Evolutionary conservation across 2,888 invertebrate genomes (phyloP).

Genomic region (Tetranychus piercei): DNA sequence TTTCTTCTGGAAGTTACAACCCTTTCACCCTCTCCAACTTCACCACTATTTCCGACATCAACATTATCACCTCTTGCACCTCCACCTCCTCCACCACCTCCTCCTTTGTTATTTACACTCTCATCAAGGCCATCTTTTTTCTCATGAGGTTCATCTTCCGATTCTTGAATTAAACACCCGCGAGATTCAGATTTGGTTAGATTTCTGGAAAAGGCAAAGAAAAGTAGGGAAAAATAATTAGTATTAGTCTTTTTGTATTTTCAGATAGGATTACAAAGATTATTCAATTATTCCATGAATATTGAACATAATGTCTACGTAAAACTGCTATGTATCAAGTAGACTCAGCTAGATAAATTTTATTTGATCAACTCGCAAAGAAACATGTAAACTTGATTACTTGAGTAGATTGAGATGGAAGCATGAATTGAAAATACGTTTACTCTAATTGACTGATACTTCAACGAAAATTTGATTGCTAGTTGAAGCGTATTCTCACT

Average conservation of each 20-base stretch:
- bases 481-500: no score
- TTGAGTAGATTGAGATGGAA: no score
- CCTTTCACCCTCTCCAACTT: background rate
- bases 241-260: background rate
- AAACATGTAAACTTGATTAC: no score
- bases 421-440: no score
- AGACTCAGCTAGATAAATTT: no score
- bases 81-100: background rate
- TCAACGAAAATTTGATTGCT: no score
- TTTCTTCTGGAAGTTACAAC: background rate
- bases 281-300: no score
- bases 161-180: conserved; percentile 2
- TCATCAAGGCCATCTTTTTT: background rate
- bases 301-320: no score
- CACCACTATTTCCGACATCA: background rate
- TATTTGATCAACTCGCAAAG: no score
- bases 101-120: background rate
- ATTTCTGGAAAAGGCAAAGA: background rate
- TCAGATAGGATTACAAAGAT: no score
- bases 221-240: background rate
- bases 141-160: background rate
- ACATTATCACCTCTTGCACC: background rate
- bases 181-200: conserved; percentile 2
- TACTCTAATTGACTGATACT: no score
- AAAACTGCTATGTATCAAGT: no score